Evolutionary conservation across 1,140 invertebrate genomes (phyloP), one percentile per base, ranked within the genome.

Genomic region (Magallana gigas): DNA sequence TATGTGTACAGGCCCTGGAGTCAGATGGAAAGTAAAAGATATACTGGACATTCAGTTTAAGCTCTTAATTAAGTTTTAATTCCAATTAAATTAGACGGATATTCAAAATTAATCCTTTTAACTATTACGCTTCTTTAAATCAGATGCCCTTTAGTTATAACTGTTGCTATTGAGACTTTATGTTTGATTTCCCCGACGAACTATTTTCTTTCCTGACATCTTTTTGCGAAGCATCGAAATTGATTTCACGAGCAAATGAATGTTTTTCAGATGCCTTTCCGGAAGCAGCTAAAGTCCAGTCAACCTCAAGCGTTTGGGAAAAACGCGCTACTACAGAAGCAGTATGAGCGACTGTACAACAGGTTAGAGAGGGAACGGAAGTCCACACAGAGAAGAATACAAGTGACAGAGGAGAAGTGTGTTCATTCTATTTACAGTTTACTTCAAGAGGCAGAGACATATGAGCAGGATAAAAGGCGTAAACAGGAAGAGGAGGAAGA

Each of bases 301-400:
- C 57, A 87, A 59, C 85, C 85, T 0, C 29, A 82, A n/a, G 85
- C 85, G 48, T 87, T 82, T 60, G 85, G 85, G 8, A 82, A 83
- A 36, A 87, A 87, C 62, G 85, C 85, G 29, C 58, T 87, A 7
- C 29, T 89, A n/a, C 88, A 89, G 29, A 89, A 85, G 48, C 83
- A 87, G n/a, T 76, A 64, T 11, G 88, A 89, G 23, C 64, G 56
- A 48, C 83, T 29, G 8, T 87, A 76, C 48, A 71, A 48, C 36
- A 29, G 76, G 18, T 29, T 89, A 16, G 80, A 58, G 23, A 87
- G 80, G 18, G 88, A 89, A 12, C 85, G 68, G 56, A 84, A 85
- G 23, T 48, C 57, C 6, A 29, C 58, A n/a, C 85, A 89, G 68
- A 62, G 84, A 80, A 84, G 71, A 57, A 68, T 64, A 1, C 58